Percentiles rank a stretch among this genome's conserved stretches.
Evolutionary conservation across 2,113 vertebrate genomes (phyloP).

Genomic region (Ammodytes marinus): DNA sequence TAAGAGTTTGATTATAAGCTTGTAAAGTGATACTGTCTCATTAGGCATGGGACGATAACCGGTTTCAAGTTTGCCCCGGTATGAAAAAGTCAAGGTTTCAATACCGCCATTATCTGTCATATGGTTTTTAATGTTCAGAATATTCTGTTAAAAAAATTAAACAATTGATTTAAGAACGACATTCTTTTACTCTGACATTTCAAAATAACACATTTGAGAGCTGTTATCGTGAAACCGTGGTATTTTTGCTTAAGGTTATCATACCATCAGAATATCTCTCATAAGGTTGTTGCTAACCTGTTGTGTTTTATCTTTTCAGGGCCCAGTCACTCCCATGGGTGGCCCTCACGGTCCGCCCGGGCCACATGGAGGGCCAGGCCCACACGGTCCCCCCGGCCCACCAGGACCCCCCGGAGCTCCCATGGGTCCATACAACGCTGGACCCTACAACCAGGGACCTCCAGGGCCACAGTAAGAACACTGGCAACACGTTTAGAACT

Average conservation of each 20-base stretch:
- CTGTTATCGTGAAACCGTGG: too few relatives aligned
- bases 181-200: too few relatives aligned
- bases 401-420: conserved; percentile 93
- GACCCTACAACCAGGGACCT: conserved; percentile 96
- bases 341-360: conserved; percentile 95
- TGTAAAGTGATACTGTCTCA: accelerated
- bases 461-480: conserved; percentile 96
- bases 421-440: conserved; percentile 98
- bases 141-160: too few relatives aligned
- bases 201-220: too few relatives aligned
- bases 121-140: too few relatives aligned
- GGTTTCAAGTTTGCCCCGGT: too few relatives aligned
- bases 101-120: too few relatives aligned
- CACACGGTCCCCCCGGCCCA: conserved; percentile 93
- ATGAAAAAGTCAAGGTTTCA: too few relatives aligned
- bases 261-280: too few relatives aligned
- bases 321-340: conserved; percentile 96
- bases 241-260: too few relatives aligned
- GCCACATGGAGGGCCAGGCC: conserved; percentile 96
- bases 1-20: accelerated
- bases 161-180: too few relatives aligned
- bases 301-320: conserved; percentile 77
- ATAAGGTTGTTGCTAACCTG: not conserved
- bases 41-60: too few relatives aligned
- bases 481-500: not conserved